Evolutionary conservation across 2,113 vertebrate species (phyloP).

Genomic region (Notothenia rossii): DNA sequence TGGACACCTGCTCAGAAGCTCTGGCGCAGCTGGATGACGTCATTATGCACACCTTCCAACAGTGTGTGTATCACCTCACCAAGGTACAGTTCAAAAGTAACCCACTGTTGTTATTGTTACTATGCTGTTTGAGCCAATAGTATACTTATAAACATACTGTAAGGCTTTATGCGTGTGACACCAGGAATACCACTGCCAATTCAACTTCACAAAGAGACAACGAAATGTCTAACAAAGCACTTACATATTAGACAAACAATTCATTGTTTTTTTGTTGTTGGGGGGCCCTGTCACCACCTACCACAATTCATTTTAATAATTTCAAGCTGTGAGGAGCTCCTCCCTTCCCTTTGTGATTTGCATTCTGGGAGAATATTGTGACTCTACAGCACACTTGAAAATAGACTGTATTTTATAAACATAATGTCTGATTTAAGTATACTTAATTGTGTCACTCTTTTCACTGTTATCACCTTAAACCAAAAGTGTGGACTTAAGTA

Average conservation of each 20-base stretch:
- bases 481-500: background rate
- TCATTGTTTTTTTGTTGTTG: conserved; percentile 14
- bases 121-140: background rate
- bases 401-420: background rate
- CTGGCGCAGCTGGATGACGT: conserved; percentile 92
- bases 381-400: conserved; percentile 4
- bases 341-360: conserved; percentile 31
- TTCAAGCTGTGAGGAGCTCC: conserved; percentile 48
- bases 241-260: conserved; percentile 7
- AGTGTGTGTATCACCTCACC: conserved; percentile 95
- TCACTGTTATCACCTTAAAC: background rate
- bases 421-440: background rate
- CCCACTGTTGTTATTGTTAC: background rate
- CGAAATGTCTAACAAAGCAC: conserved; percentile 21
- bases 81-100: conserved; percentile 82
- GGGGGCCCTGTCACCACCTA: conserved; percentile 21
- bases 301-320: conserved; percentile 29
- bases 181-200: conserved; percentile 14
- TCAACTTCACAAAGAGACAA: conserved; percentile 19
- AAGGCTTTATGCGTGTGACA: background rate
- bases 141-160: background rate
- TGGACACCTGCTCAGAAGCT: conserved; percentile 94
- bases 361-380: conserved; percentile 21
- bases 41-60: conserved; percentile 96
- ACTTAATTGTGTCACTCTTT: background rate